Evolutionary conservation across 2,888 invertebrate species (phyloP).

Genomic region (Drosophila mercatorum): DNA sequence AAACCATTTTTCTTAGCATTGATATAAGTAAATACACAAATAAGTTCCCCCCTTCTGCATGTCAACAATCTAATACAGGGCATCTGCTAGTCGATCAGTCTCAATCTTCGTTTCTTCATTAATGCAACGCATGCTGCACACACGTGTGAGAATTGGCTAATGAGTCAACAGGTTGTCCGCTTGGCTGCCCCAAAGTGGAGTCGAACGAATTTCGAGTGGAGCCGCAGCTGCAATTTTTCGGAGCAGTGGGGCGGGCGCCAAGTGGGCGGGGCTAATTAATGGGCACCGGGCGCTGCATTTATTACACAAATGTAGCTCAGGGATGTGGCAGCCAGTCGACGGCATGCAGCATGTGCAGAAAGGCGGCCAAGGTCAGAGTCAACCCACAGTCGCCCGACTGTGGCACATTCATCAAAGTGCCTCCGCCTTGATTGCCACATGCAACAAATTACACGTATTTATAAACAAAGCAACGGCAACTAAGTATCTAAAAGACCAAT

Average conservation of each 20-base stretch:
- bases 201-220: constrained; percentile 16
- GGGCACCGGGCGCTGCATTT: constrained; percentile 61
- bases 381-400: constrained; percentile 42
- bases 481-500: constrained; percentile 59
- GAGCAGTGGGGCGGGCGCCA: background rate
- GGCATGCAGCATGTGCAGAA: constrained; percentile 20
- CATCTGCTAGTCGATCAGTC: constrained; percentile 1
- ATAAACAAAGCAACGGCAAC: constrained; percentile 64
- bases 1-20: background rate
- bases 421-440: constrained; percentile 62
- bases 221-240: constrained; percentile 20
- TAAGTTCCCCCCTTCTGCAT: background rate
- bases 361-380: constrained; percentile 67
- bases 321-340: constrained; percentile 34
- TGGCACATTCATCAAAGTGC: constrained; percentile 67
- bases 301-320: constrained; percentile 58
- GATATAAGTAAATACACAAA: background rate
- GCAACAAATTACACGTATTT: constrained; percentile 71
- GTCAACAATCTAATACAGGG: background rate
- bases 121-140: constrained; percentile 51
- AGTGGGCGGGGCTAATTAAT: constrained; percentile 46
- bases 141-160: constrained; percentile 47
- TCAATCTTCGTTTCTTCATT: constrained; percentile 46
- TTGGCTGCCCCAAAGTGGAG: constrained; percentile 61
- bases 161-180: constrained; percentile 78